Base-by-base conservation (phyloP, 2,888 invertebrate genomes). In the Amphimallon solstitiale region DNA sequence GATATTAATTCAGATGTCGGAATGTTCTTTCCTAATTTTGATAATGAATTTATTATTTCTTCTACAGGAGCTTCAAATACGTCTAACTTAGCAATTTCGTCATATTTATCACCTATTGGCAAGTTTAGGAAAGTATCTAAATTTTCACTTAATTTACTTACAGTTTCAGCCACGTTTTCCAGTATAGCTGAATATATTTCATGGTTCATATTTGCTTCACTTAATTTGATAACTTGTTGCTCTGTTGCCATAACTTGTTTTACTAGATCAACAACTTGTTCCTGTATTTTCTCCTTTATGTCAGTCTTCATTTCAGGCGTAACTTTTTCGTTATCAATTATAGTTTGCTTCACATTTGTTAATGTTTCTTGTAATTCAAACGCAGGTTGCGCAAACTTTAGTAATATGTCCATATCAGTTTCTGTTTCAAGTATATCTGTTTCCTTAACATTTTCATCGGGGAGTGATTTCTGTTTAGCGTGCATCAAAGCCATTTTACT, bases 161-260 rank as follows among this genome's bases (percentile, higher is more conserved):
- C 83, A 0, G 90, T 87, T 12, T 87, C 85, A 72, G 87, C 86
- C 0, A 90, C 86, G 60, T 86, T 85, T 75, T 90, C 89, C 63
- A 90, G 84, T 34, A 90, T 84, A 63, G 88, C 86, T 65, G 88
- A 86, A 71, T 81, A 75, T 17, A 82, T 63, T 67, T 81, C 81
- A 70, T 82, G 81, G 6, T 76, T 72, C 19, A 79, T 77, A 70
- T 80, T 82, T 5, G 69, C 68, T 7, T 75, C 74, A n/a, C 79
- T 73, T 48, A 79, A 76, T 67, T 78, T 75, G 21, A 76, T 71
- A 1, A 80, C 77, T 71, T 78, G 75, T 68, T 77, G 79, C 59
- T 79, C 78, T 2, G 80, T 71, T 2, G 74, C 67, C 67, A 76
- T 73, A 2, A 81, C 71, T 74, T 81, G 80, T 63, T 76, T 76